Conservation (phyloP, 2,797 vertebrate species). For the Sus cebifrons region DNA sequence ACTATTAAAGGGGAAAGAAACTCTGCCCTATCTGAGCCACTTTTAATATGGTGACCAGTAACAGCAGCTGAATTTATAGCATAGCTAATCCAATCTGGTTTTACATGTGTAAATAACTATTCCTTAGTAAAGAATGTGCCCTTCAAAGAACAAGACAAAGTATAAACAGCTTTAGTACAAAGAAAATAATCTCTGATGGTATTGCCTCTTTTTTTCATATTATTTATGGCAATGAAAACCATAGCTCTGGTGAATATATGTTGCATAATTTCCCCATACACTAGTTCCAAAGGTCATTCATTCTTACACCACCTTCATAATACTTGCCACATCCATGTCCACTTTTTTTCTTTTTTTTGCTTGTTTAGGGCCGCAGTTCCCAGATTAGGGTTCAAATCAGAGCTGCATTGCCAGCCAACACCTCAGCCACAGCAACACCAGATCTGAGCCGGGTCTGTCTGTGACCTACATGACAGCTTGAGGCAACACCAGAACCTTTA, state of each 20-base stretch:
- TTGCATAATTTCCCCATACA: not conserved
- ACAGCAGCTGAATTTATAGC: not conserved
- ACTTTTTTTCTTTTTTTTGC: not conserved
- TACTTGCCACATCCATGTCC: not conserved
- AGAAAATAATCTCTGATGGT: not conserved
- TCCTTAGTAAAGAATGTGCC: not conserved
- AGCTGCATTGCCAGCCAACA: no score
- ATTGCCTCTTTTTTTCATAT: not conserved
- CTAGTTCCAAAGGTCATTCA: not conserved
- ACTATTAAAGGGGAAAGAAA: not conserved
- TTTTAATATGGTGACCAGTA: not conserved
- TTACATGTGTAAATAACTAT: not conserved
- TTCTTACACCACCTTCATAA: not conserved
- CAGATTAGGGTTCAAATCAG: no score
- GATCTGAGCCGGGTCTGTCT: no score
- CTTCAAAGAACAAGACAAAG: not conserved
- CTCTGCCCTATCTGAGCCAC: not conserved
- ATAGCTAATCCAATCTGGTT: not conserved
- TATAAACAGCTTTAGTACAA: not conserved
- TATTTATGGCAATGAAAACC: conserved; percentile 4
- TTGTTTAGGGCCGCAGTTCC: no score
- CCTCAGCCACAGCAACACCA: no score
- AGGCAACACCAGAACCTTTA: no score
- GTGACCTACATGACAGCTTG: no score
- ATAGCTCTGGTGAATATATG: not conserved